Conservation (phyloP, 30 jellyfish, hydroid and myxozoan species). For the Nemopilema nomurai region DNA sequence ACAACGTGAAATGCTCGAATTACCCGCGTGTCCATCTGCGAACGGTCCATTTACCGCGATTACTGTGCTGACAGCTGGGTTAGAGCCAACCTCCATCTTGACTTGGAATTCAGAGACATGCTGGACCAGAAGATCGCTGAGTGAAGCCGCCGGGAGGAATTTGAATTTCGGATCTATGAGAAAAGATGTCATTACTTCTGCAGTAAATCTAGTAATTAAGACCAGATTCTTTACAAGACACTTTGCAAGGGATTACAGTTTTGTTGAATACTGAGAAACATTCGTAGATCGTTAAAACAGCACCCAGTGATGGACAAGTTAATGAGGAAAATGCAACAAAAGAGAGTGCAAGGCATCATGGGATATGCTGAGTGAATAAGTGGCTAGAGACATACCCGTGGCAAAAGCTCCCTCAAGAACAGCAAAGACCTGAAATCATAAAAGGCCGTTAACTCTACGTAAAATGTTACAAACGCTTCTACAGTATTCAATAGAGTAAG, state of each 20-base stretch:
- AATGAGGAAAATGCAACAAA: too few species aligned
- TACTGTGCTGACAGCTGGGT: conserved; percentile 32
- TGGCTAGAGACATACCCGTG: not conserved
- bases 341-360: too few species aligned
- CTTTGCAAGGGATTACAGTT: too few species aligned
- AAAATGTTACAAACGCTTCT: too few species aligned
- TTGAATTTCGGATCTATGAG: conserved; percentile 60
- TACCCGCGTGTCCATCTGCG: conserved; percentile 60
- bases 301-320: too few species aligned
- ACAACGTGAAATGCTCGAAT: not conserved
- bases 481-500: too few species aligned
- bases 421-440: not conserved
- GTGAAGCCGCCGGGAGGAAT: conserved; percentile 47
- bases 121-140: conserved; percentile 37
- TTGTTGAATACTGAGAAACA: too few species aligned
- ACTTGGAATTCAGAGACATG: conserved; percentile 12
- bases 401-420: not conserved
- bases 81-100: conserved; percentile 51
- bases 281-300: too few species aligned
- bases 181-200: not conserved
- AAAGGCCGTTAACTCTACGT: not conserved
- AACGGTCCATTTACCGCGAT: conserved; percentile 56
- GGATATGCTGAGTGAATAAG: too few species aligned
- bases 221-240: too few species aligned
- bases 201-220: not conserved